phyloP scores from a whole-genome alignment of 2,113 vertebrate genomes.

The Periophthalmus modestus region DNA sequence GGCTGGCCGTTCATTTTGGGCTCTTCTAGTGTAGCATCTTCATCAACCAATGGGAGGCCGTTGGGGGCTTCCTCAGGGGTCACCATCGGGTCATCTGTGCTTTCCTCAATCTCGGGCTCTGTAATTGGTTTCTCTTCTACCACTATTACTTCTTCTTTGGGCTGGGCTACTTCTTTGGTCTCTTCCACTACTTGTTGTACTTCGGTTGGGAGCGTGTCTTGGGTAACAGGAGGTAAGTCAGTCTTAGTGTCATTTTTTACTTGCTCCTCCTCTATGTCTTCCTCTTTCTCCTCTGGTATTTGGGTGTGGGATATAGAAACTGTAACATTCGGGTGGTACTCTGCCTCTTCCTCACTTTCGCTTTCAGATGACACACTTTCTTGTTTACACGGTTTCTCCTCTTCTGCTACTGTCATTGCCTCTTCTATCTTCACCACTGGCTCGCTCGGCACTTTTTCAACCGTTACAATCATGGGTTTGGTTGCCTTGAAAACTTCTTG shows the following conservation, averaged over 20 bases:
- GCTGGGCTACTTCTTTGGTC: slow-evolving; percentile 23
- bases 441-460: slow-evolving; percentile 50
- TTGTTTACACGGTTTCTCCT: slow-evolving; percentile 49
- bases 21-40: slow-evolving; percentile 69
- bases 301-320: slow-evolving; percentile 79
- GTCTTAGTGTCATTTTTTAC: slow-evolving; percentile 5
- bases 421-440: slow-evolving; percentile 65
- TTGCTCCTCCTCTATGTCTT: slow-evolving; percentile 44
- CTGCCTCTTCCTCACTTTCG: slow-evolving; percentile 93
- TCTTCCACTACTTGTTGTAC: slow-evolving; percentile 13
- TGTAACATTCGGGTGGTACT: slow-evolving; percentile 84
- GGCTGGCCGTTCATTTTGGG: slow-evolving; percentile 91
- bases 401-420: slow-evolving; percentile 66
- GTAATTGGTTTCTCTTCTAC: slow-evolving; percentile 4
- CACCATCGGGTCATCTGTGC: slow-evolving; percentile 47
- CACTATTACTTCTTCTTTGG: background rate
- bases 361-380: slow-evolving; percentile 88
- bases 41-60: slow-evolving; percentile 37
- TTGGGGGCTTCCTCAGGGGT: slow-evolving; percentile 69
- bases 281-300: slow-evolving; percentile 84
- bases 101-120: slow-evolving; percentile 45
- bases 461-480: slow-evolving; percentile 60
- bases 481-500: slow-evolving; percentile 84
- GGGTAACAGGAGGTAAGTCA: background rate
- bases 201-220: slow-evolving; percentile 8